Conservation (phyloP, 1,140 invertebrate genomes). For the Thaumatotibia leucotreta region DNA sequence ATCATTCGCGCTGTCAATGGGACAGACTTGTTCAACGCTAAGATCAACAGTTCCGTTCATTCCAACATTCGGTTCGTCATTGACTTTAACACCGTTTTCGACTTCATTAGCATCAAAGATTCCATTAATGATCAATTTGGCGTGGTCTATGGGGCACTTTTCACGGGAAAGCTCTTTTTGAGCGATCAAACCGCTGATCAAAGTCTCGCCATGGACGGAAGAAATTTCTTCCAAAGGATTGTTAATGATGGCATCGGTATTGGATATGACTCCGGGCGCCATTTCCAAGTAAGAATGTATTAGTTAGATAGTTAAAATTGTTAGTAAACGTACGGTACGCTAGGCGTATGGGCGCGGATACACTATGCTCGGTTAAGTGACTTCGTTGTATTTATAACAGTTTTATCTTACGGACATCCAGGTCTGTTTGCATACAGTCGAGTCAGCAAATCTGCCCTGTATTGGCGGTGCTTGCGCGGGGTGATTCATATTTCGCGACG, state of each 20-base stretch:
- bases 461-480: background rate
- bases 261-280: slow-evolving; percentile 58
- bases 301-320: background rate
- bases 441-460: background rate
- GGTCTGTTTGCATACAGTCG: background rate
- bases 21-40: background rate
- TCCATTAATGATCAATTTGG: background rate
- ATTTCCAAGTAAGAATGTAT: slow-evolving; percentile 32
- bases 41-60: background rate
- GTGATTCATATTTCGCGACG: background rate
- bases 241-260: slow-evolving; percentile 44
- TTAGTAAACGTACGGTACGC: slow-evolving; percentile 24
- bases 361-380: slow-evolving; percentile 50
- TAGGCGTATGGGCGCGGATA: slow-evolving; percentile 35
- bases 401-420: slow-evolving; percentile 44
- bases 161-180: slow-evolving; percentile 22
- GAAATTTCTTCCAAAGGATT: slow-evolving; percentile 34
- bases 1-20: background rate
- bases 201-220: slow-evolving; percentile 22
- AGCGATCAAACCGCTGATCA: slow-evolving; percentile 32
- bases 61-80: background rate
- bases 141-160: slow-evolving; percentile 47
- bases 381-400: slow-evolving; percentile 59
- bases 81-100: background rate
- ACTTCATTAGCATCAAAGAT: background rate